Evolutionary conservation across 2,888 invertebrate species (phyloP).

Genomic region (Netelia melanura): DNA sequence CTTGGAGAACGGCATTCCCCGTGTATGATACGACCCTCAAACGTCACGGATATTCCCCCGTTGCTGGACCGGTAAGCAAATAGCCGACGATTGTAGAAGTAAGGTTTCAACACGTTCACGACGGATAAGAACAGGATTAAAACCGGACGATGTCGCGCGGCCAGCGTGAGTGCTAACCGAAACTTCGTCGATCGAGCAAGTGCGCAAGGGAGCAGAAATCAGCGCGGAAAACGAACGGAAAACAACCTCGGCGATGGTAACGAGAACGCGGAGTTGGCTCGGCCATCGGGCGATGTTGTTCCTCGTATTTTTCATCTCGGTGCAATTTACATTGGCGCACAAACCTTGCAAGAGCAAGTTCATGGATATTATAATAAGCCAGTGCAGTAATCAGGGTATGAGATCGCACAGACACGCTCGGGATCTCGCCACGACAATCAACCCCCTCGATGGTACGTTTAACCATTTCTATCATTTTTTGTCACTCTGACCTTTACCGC

Average conservation of each 20-base stretch:
- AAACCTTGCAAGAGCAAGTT: constrained; percentile 41
- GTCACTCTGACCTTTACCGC: neutral
- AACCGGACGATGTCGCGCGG: constrained; percentile 23
- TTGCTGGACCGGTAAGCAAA: constrained; percentile 37
- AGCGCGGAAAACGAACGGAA: neutral
- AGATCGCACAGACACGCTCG: constrained; percentile 20
- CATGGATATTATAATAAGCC: constrained; percentile 34
- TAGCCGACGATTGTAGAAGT: constrained; percentile 49
- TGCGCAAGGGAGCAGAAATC: neutral
- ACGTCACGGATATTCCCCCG: constrained; percentile 29
- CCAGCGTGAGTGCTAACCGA: constrained; percentile 32
- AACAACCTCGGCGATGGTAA: constrained; percentile 1
- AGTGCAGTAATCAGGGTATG: constrained; percentile 29
- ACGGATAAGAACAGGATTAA: constrained; percentile 52
- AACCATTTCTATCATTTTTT: neutral
- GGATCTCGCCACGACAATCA: neutral
- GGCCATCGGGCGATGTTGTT: neutral
- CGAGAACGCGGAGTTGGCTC: neutral
- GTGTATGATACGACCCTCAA: constrained; percentile 21
- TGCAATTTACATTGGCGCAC: constrained; percentile 25
- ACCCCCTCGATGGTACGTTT: constrained; percentile 5
- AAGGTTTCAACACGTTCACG: constrained; percentile 36
- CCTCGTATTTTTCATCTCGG: neutral
- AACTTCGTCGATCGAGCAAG: constrained; percentile 41
- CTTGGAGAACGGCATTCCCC: constrained; percentile 25